Percentiles rank a stretch among this genome's conserved stretches.
Evolutionary conservation across 2,888 invertebrate species (phyloP).

Genomic region (Dione juno): DNA sequence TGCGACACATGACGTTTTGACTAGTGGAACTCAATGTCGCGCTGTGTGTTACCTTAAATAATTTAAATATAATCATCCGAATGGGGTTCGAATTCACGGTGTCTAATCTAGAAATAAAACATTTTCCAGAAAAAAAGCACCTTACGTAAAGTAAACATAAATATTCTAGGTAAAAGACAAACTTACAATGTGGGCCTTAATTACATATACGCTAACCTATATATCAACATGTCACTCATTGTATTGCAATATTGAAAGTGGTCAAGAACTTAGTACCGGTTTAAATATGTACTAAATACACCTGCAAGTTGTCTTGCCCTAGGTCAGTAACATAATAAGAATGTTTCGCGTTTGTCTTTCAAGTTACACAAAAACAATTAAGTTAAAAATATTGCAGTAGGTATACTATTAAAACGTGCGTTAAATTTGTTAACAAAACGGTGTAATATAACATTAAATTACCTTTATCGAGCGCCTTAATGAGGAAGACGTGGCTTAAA

Average conservation of each 20-base stretch:
- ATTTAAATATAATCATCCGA: too few relatives aligned
- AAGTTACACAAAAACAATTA: not conserved
- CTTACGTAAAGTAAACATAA: too few relatives aligned
- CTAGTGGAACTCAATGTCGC: too few relatives aligned
- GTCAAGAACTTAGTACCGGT: not conserved
- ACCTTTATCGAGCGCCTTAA: not conserved
- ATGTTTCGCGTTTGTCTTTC: slow-evolving; percentile 2
- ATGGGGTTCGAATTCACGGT: too few relatives aligned
- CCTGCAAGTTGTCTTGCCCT: slow-evolving; percentile 16
- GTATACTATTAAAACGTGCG: not conserved
- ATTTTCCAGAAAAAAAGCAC: not conserved
- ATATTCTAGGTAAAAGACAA: not conserved
- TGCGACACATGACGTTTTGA: too few relatives aligned
- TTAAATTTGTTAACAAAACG: too few relatives aligned
- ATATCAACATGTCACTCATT: not conserved
- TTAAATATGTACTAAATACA: slow-evolving; percentile 15
- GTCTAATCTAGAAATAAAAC: too few relatives aligned
- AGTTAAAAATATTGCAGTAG: not conserved
- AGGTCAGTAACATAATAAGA: slow-evolving; percentile 10
- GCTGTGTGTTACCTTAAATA: too few relatives aligned
- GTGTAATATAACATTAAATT: not conserved
- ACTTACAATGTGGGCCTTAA: not conserved
- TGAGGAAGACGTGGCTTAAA: not conserved
- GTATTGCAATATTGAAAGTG: slow-evolving; percentile 12
- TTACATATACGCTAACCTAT: too few relatives aligned